Percentiles rank a stretch among this genome's conserved stretches.
These are phyloP conservation scores for Karalla daura DNA, from an alignment of 2,797 vertebrate species.

Conservation along the genomic window DNA sequence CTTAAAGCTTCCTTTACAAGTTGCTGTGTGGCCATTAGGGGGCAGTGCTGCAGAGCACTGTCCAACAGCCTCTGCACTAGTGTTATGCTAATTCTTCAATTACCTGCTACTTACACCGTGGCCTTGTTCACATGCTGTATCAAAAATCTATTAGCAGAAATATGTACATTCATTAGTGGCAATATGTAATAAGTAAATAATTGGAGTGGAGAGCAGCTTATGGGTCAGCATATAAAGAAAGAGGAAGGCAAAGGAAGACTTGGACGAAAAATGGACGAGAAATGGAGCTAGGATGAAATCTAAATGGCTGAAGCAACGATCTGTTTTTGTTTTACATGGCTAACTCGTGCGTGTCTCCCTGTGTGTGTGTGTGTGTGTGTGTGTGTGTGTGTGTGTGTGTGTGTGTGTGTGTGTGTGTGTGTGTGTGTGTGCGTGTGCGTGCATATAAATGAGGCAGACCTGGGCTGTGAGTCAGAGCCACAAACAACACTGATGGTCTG, in stretches of 20 bases:
- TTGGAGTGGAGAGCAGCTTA: constrained; percentile 5
- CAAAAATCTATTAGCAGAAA: constrained; percentile 59
- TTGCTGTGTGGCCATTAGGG: constrained; percentile 45
- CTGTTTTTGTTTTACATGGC: too few species aligned
- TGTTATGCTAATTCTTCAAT: constrained; percentile 65
- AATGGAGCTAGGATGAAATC: not conserved
- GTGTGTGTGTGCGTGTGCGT: not conserved
- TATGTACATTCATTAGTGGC: constrained; percentile 46
- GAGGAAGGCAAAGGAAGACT: not conserved
- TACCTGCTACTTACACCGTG: constrained; percentile 60
- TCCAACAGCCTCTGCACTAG: constrained; percentile 12
- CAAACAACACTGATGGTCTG: constrained; percentile 46
- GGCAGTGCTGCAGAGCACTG: constrained; percentile 60
- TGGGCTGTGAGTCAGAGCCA: constrained; percentile 52
- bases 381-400: not conserved
- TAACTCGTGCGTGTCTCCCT: too few species aligned
- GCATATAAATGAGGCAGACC: constrained; percentile 41
- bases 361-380: constrained; percentile 8
- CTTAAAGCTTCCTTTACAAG: not conserved
- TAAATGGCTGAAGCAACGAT: too few species aligned
- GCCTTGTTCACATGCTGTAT: constrained; percentile 58
- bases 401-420: not conserved
- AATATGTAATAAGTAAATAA: constrained; percentile 35
- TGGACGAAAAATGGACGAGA: not conserved
- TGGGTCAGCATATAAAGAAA: not conserved